Evolutionary conservation across 2,113 vertebrate genomes (phyloP), one percentile per base, ranked within the genome.

Genomic region (Tragelaphus imberbis): DNA sequence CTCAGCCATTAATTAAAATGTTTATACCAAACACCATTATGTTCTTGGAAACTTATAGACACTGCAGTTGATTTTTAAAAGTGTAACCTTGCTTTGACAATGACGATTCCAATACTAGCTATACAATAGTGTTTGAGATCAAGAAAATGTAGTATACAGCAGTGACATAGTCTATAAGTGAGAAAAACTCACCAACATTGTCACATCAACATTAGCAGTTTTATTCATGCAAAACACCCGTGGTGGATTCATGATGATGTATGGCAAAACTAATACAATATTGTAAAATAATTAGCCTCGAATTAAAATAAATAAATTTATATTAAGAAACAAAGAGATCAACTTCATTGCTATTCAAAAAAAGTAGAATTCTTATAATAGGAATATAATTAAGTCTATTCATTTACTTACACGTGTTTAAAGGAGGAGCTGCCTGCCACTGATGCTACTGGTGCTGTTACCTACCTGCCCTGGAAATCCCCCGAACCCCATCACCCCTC

Each of bases 401-500:
- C 25, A 51, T 65, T 90, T 65, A 79, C 1, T 79, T 23, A 27
- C 7, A 55, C 6, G 6, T 40, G 23, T 47, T 27, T 47, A 77
- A 44, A 77, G 40, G 71, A 77, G 23, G 75, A 77, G 71, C 71
- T 44, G 21, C 21, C 36, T 44, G 71, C 40, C 0, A 1, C 23
- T 77, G 71, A 27, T 77, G 36, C 5, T 44, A 44, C 71, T 77
- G 71, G 36, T 44, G 23, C 3, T 71, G 19, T 40, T 6, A 40
- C 19, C 11, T 12, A 12, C n/a, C 10, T 0, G 0, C 68, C n/a
- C 19, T 10, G 3, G 71, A 40, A 40, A 77, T 40, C 3, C 36
- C 6, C 23, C 23, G 12, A 77, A 13, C 40, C 36, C 40, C 36
- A 44, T 44, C 36, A 71, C n/a, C 19, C 25, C 10, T 71, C 19